Conservation (phyloP, 2,113 vertebrate species). For the Pao palembangensis region DNA sequence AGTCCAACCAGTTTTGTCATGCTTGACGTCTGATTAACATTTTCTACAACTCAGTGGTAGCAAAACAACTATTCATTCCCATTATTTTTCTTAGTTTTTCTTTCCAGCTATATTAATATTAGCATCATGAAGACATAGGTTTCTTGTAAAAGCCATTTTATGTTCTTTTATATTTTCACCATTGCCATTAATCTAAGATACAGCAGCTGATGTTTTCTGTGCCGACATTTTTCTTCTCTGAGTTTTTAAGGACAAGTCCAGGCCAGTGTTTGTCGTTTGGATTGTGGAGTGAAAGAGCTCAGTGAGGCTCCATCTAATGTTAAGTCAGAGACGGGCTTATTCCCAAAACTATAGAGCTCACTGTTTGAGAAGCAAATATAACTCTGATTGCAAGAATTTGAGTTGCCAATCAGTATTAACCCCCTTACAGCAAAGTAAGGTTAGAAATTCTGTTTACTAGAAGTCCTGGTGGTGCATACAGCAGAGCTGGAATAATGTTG, state of each 20-base stretch:
- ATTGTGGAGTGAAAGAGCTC: slow-evolving; percentile 29
- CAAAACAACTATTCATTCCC: too few species aligned
- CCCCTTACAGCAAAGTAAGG: background rate
- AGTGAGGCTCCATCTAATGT: slow-evolving; percentile 1
- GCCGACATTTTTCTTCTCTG: background rate
- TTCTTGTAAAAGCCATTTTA: too few species aligned
- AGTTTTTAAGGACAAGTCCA: slow-evolving; percentile 1
- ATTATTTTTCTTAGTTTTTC: background rate
- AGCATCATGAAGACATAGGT: too few species aligned
- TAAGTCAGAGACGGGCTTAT: slow-evolving; percentile 13
- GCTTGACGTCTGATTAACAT: background rate
- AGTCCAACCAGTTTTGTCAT: background rate
- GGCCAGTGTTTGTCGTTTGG: slow-evolving; percentile 19
- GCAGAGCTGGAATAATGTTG: too few species aligned
- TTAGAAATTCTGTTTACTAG: slow-evolving; percentile 3
- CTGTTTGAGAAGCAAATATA: slow-evolving; percentile 35
- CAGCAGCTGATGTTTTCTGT: background rate
- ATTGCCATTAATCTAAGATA: too few species aligned
- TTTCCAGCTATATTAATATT: too few species aligned
- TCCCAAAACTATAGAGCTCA: slow-evolving; percentile 13
- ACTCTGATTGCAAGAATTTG: slow-evolving; percentile 11
- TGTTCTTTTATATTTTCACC: too few species aligned
- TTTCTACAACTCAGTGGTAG: too few species aligned
- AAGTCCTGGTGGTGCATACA: slow-evolving; percentile 2
- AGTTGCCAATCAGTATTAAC: slow-evolving; percentile 16